Percentiles rank a stretch among this genome's conserved stretches.
phyloP scores from a whole-genome alignment of 2,113 vertebrate genomes.

The Gasterosteus aculeatus region DNA sequence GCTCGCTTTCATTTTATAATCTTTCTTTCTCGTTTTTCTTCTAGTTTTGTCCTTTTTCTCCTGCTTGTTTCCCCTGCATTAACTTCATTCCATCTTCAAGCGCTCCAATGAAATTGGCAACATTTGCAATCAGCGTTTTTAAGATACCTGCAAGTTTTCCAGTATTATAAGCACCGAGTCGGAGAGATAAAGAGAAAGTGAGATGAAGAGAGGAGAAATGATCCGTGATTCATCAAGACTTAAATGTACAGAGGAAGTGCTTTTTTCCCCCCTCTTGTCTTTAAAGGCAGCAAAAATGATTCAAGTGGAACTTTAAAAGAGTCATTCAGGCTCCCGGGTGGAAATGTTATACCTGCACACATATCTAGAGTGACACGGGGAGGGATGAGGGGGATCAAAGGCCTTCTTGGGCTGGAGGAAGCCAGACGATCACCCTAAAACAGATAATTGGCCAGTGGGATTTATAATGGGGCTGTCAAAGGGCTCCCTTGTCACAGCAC shows the following conservation, averaged over 20 bases:
- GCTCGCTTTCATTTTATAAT: slow-evolving; percentile 44
- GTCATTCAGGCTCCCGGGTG: slow-evolving; percentile 58
- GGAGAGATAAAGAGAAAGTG: slow-evolving; percentile 58
- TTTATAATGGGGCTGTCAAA: slow-evolving; percentile 71
- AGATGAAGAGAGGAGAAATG: slow-evolving; percentile 57
- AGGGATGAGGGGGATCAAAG: slow-evolving; percentile 70
- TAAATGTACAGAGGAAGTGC: slow-evolving; percentile 55
- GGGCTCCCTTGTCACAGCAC: slow-evolving; percentile 54
- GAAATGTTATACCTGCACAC: slow-evolving; percentile 70
- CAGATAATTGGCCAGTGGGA: slow-evolving; percentile 69
- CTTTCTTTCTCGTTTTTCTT: slow-evolving; percentile 11
- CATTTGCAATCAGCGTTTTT: slow-evolving; percentile 66
- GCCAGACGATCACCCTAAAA: slow-evolving; percentile 70
- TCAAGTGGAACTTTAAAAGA: slow-evolving; percentile 73
- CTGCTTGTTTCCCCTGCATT: slow-evolving; percentile 8
- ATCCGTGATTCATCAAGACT: slow-evolving; percentile 70
- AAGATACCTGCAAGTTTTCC: slow-evolving; percentile 49
- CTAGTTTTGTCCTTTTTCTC: slow-evolving; percentile 5
- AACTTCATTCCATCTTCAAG: slow-evolving; percentile 28
- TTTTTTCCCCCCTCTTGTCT: slow-evolving; percentile 21
- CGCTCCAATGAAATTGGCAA: slow-evolving; percentile 58
- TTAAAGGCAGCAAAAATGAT: slow-evolving; percentile 64
- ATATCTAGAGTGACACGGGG: slow-evolving; percentile 58
- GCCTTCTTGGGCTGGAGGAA: slow-evolving; percentile 35
- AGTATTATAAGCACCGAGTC: slow-evolving; percentile 31